Base-by-base conservation (phyloP, 2,113 vertebrate species). In the Panurus biarmicus region DNA sequence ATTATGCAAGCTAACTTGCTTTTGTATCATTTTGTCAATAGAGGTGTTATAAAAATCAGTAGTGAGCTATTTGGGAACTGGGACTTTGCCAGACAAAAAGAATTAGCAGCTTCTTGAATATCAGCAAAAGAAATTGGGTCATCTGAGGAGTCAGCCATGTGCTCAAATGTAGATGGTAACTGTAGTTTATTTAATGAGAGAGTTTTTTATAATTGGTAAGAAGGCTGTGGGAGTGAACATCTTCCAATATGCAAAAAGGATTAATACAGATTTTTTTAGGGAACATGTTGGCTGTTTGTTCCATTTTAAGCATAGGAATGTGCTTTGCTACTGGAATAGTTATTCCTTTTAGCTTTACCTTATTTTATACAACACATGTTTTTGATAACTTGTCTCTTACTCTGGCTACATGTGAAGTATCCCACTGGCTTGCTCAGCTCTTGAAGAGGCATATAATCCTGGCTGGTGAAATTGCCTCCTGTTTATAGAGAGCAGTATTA, bases 31-130 rank as follows among this genome's bases (percentile, higher is more conserved):
- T 97, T 97, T 96, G 87, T 97, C 96, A 97, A 97, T 97, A 97
- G 95, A 94, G 74, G 86, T 85, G 94, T 95, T 96, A 84, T 6
- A 91, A 96, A 97, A 97, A 93, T 79, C 89, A 76, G 93, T 96
- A 97, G 95, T 95, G 92, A 91, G 93, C 92, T 96, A 36, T 97
- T 96, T 97, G 97, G 94, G 91, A 94, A 84, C 84, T 92, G 88
- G 88, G 90, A 35, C 81, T 95, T 94, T 97, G 96, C 94, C 96
- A 97, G 95, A 85, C 28, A 17, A 89, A 91, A 95, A 92, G 86
- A 97, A 97, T 96, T 97, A 96, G 82, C 91, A 94, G 96, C 92
- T 93, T 97, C 96, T 97, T 96, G 95, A 95, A 65, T 96, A 97
- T 95, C 89, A 87, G 89, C 89, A 88, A 36, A 48, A 91, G 90